phyloP scores from a whole-genome alignment of 2,113 vertebrate species.

The Mobula birostris region DNA sequence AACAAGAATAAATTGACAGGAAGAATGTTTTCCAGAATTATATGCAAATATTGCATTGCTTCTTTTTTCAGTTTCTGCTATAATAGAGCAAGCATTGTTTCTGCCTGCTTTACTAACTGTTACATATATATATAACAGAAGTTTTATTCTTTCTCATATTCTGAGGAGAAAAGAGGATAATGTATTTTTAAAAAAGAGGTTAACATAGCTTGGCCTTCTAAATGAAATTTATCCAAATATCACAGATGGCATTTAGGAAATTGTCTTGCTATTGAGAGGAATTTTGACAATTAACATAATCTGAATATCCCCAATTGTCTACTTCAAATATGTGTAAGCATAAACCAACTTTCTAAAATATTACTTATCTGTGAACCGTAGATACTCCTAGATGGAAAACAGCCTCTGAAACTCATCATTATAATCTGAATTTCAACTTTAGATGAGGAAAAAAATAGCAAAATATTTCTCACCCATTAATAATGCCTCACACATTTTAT shows the following conservation, averaged over 20 bases:
- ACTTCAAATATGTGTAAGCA: neutral
- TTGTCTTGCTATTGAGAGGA: neutral
- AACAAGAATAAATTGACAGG: constrained; percentile 9
- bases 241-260: neutral
- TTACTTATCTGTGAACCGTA: neutral
- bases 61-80: neutral
- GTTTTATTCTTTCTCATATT: neutral
- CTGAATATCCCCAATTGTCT: neutral
- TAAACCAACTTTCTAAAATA: neutral
- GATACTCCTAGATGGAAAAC: neutral
- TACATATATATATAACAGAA: neutral
- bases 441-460: neutral
- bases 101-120: neutral
- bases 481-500: neutral
- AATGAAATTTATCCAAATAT: neutral
- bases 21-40: neutral
- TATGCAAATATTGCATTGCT: neutral
- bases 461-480: neutral
- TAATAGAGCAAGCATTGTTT: neutral
- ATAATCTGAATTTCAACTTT: too few relatives aligned
- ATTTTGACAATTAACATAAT: neutral
- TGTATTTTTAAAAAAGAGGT: constrained; percentile 2
- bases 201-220: neutral
- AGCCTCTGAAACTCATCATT: neutral
- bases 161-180: neutral